Percentiles rank a stretch among this genome's conserved stretches.
These are phyloP conservation scores for Tenthredo distinguenda DNA, from an alignment of 2,888 invertebrate genomes.

Conservation along the genomic window DNA sequence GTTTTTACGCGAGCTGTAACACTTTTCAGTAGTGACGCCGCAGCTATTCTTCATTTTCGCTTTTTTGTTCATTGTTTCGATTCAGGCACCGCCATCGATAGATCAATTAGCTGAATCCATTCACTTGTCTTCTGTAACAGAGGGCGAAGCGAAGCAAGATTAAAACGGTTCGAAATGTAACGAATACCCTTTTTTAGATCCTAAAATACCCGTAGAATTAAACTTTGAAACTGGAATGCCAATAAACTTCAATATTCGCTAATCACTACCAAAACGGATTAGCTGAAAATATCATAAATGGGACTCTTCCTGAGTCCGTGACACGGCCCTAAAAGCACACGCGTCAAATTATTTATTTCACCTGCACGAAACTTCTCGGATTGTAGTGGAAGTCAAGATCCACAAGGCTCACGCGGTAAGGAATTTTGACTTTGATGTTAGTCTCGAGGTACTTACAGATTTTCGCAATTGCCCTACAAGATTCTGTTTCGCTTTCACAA, in stretches of 20 bases:
- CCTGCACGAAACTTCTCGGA: neutral
- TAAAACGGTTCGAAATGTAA: neutral
- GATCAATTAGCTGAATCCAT: constrained; percentile 41
- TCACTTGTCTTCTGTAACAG: neutral
- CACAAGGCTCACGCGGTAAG: neutral
- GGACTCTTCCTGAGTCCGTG: neutral
- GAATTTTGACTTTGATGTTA: neutral
- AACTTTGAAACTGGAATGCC: neutral
- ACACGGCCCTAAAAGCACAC: neutral
- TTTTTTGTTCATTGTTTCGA: constrained; percentile 15
- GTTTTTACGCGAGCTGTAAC: constrained; percentile 33
- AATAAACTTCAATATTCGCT: neutral
- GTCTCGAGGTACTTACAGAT: neutral
- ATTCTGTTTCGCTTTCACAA: neutral
- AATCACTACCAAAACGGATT: neutral
- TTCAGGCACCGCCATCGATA: constrained; percentile 13
- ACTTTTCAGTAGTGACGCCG: constrained; percentile 7
- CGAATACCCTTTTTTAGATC: neutral
- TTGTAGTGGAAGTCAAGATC: neutral
- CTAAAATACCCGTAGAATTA: neutral
- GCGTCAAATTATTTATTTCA: neutral
- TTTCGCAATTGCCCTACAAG: neutral
- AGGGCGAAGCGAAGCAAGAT: neutral
- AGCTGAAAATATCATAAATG: neutral
- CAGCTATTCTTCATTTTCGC: neutral